Conservation (phyloP, 2,888 invertebrate genomes). For the Drosophila flavopinicola region DNA sequence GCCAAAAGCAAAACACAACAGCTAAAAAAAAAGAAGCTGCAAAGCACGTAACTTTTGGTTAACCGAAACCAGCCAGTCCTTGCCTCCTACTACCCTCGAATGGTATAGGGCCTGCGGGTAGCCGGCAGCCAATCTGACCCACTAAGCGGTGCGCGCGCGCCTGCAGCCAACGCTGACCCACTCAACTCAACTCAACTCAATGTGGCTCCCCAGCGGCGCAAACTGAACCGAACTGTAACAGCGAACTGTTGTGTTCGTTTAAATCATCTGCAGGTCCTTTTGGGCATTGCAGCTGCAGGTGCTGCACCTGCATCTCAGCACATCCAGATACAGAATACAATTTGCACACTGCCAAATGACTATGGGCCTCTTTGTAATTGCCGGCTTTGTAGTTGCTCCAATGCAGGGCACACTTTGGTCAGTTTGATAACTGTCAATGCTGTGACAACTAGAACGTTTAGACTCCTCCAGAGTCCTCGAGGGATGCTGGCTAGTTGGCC, state of each 20-base stretch:
- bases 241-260: constrained; percentile 55
- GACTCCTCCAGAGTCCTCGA: too few species aligned
- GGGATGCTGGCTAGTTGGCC: too few species aligned
- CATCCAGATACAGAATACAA: not conserved
- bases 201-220: constrained; percentile 15
- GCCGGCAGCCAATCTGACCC: constrained; percentile 39
- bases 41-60: constrained; percentile 70
- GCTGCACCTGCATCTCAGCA: constrained; percentile 1
- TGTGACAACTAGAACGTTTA: too few species aligned
- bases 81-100: constrained; percentile 25
- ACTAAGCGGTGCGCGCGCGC: constrained; percentile 28
- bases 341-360: not conserved
- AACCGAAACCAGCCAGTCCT: constrained; percentile 33
- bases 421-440: too few species aligned
- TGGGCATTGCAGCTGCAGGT: constrained; percentile 55
- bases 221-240: constrained; percentile 35
- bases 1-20: constrained; percentile 39
- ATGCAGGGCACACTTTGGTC: not conserved
- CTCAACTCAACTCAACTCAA: constrained; percentile 5
- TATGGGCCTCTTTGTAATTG: not conserved
- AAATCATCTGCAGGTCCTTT: constrained; percentile 67
- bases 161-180: constrained; percentile 9
- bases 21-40: constrained; percentile 23
- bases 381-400: not conserved
- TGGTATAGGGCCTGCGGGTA: constrained; percentile 51